Evolutionary conservation across 2,888 invertebrate species (phyloP), one percentile per base, ranked within the genome.

Genomic region (Pyralis farinalis): DNA sequence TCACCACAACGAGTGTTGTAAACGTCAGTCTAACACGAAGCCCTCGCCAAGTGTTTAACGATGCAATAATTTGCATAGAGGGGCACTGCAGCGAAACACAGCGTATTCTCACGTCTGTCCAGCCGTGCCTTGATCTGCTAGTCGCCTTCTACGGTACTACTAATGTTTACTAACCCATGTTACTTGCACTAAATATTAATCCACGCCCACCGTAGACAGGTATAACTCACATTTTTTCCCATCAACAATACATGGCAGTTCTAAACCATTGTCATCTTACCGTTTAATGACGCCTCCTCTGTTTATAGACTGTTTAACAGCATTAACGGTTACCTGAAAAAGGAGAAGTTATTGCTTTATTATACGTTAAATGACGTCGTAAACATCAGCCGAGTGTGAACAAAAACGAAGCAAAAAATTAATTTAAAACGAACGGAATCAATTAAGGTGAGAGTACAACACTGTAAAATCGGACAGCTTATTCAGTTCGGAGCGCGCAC

Each of bases 41-140:
- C 71, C 76, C 58, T 64, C 65, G 68, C 76, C 60, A 79, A 80
- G 83, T 87, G 87, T 84, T 84, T 87, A 88, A 88, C 85, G 87
- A 87, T 82, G 79, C 80, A 77, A 80, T 78, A 74, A 87, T 88
- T 87, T 88, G 86, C 88, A 88, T 88, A 83, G 73, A 63, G 60
- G 67, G 65, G 71, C 69, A 72, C 71, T 70, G 72, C 64, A 61
- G 63, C 56, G 65, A 59, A 65, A 69, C 64, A 51, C 69, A 48
- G 68, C 54, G 81, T 76, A 84, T 87, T 87, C 86, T 84, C 86
- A 86, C 75, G 86, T 85, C 87, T 69, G 71, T 82, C 76, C 63
- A 51, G 44, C 33, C 27, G n/a, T n/a, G n/a, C n/a, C n/a, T n/a
- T n/a, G n/a, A 37, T 37, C 37, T 31, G 22, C 37, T 16, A 29